Percentiles rank a stretch among this genome's conserved stretches.
These are phyloP conservation scores for Syrrhaptes paradoxus DNA, from an alignment of 2,113 vertebrate species.

Conservation along the genomic window DNA sequence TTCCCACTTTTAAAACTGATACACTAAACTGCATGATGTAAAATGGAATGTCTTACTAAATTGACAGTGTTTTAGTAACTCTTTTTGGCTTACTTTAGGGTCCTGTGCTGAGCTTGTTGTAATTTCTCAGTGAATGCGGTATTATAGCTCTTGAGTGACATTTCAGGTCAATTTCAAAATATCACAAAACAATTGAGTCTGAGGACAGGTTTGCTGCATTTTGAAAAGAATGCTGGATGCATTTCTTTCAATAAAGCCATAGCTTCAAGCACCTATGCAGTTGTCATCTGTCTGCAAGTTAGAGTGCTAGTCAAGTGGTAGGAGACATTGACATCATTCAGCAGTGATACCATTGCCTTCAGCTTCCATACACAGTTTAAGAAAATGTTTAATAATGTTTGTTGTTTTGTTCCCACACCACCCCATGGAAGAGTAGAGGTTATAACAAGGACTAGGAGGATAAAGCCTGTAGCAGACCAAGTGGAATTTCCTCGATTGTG, in stretches of 20 bases:
- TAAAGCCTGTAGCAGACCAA: neutral
- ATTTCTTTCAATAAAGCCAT: neutral
- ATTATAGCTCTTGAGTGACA: neutral
- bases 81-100: neutral
- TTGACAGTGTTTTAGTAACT: neutral
- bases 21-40: neutral
- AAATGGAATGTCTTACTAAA: neutral
- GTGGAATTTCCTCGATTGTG: neutral
- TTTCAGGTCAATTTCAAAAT: neutral
- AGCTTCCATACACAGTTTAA: neutral
- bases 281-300: neutral
- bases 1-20: neutral
- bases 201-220: neutral
- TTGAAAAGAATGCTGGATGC: neutral
- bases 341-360: neutral
- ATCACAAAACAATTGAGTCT: neutral
- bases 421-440: neutral
- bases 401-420: neutral
- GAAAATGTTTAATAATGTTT: neutral
- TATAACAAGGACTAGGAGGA: neutral
- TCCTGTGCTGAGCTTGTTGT: neutral
- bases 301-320: rapidly evolving
- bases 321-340: neutral
- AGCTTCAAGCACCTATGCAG: neutral
- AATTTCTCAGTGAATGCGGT: neutral